A percentile compares a stretch with the other conserved stretches of the same genome.
These are phyloP conservation scores for Margaritifera margaritifera DNA, from an alignment of 2,888 invertebrate genomes.

Conservation along the genomic window DNA sequence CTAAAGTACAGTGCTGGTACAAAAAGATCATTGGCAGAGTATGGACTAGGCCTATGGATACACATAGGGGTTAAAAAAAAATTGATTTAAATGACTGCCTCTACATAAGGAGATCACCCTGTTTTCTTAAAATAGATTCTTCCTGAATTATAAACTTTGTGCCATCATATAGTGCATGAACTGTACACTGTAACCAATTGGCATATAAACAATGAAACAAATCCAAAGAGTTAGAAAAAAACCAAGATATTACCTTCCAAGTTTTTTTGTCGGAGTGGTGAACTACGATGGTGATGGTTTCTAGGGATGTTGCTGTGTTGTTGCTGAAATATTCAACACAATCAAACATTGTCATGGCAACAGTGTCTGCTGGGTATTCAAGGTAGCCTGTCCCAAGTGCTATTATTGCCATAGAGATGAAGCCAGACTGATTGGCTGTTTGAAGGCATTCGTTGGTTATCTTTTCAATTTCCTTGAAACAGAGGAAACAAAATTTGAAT, in stretches of 20 bases:
- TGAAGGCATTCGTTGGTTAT: constrained; percentile 22
- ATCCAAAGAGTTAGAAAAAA: too few relatives aligned
- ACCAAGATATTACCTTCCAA: constrained; percentile 26
- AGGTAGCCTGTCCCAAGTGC: constrained; percentile 61
- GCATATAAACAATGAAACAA: too few relatives aligned
- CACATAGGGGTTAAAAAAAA: too few relatives aligned
- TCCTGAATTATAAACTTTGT: too few relatives aligned
- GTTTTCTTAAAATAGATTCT: too few relatives aligned
- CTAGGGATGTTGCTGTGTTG: constrained; percentile 13
- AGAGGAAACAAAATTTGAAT: not conserved
- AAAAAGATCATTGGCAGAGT: too few relatives aligned
- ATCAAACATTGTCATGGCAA: constrained; percentile 20
- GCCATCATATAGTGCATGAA: too few relatives aligned
- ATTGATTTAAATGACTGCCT: too few relatives aligned
- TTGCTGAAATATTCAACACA: constrained; percentile 26
- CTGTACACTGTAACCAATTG: too few relatives aligned
- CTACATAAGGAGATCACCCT: too few relatives aligned
- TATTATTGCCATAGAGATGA: constrained; percentile 55
- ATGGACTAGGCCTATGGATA: too few relatives aligned
- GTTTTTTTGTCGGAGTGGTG: constrained; percentile 22
- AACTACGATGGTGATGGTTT: constrained; percentile 22
- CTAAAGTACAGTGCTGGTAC: too few relatives aligned
- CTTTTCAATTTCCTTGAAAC: not conserved
- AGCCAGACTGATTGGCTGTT: constrained; percentile 24
- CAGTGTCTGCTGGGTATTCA: constrained; percentile 47